Conservation (phyloP, 1,140 invertebrate genomes). For the Neocloeon triangulifer region DNA sequence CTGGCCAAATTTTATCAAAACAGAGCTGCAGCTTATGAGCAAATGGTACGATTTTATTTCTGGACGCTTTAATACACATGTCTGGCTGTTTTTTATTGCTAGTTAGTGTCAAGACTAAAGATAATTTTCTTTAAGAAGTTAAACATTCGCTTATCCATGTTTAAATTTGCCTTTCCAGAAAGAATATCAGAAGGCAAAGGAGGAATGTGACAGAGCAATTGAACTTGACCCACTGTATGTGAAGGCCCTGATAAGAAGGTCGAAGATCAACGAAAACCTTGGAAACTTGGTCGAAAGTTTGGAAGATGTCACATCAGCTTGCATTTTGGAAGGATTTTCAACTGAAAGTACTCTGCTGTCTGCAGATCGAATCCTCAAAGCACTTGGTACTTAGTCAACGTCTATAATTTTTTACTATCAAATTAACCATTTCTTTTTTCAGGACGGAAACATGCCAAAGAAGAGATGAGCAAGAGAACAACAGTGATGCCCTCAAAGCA, state of each 20-base stretch:
- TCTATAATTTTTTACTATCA: neutral
- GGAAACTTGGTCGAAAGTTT: conserved; percentile 55
- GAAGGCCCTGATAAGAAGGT: conserved; percentile 67
- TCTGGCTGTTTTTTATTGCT: neutral
- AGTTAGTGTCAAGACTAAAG: neutral
- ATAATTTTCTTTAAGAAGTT: neutral
- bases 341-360: conserved; percentile 51
- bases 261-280: conserved; percentile 56
- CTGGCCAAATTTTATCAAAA: conserved; percentile 89
- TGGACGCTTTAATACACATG: neutral
- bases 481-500: conserved; percentile 57
- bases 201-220: conserved; percentile 69
- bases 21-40: conserved; percentile 82
- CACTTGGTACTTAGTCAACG: conserved; percentile 29
- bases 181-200: conserved; percentile 61
- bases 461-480: conserved; percentile 38
- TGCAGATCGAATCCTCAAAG: conserved; percentile 69
- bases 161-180: conserved; percentile 23
- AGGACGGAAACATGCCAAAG: conserved; percentile 44
- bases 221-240: conserved; percentile 68
- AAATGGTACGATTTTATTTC: conserved; percentile 34
- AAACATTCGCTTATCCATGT: neutral
- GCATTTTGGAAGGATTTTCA: conserved; percentile 70
- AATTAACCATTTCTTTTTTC: conserved; percentile 7
- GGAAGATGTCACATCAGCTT: conserved; percentile 80